Base-by-base conservation (phyloP, 2,113 vertebrate species). In the Cottus gobio region DNA sequence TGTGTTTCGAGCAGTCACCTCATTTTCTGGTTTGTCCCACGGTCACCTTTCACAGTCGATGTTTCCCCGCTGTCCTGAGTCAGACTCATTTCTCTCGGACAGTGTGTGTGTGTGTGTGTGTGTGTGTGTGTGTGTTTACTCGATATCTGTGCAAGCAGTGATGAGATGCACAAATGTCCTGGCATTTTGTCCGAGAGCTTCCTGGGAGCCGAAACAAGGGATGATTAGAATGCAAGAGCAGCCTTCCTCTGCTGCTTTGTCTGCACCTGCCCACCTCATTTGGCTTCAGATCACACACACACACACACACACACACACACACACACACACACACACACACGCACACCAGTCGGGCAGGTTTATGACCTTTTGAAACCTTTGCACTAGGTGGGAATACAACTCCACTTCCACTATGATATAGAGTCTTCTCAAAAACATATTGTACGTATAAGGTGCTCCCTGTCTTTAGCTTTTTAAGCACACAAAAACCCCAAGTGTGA, bases 201-300 rank as follows among this genome's bases (percentile, higher is more conserved):
- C 63, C 70, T 74, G 42, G 44, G 54, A 85, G 72, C 52, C 37
- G 85, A 82, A 89, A 85, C 62, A 79, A 67, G 24, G 46, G 39
- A 82, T 86, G 63, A 91, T 91, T 88, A 83, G 60, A 80, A 91
- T 87, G 73, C 87, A 86, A 52, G 56, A 62, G 73, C 67, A n/a
- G 69, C 75, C 78, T 85, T 69, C 48, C 62, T 77, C 75, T 73
- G 56, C 78, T 83, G 78, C 64, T 87, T 57, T 71, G 83, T 83
- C 69, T 88, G 79, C 18, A 73, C 85, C 73, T 84, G 81, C 48
- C 28, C 42, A 24, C 46, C 56, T 36, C 46, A 52, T 82, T 82
- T 82, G 71, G 73, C 37, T 70, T 26, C 42, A 75, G 26, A 37
- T 54, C 60, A 46, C 68, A 58, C 62, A 70, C 65, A 63, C 20